Base-by-base conservation (phyloP, 2,113 vertebrate species). In the Sinocyclocheilus maitianheensis region DNA sequence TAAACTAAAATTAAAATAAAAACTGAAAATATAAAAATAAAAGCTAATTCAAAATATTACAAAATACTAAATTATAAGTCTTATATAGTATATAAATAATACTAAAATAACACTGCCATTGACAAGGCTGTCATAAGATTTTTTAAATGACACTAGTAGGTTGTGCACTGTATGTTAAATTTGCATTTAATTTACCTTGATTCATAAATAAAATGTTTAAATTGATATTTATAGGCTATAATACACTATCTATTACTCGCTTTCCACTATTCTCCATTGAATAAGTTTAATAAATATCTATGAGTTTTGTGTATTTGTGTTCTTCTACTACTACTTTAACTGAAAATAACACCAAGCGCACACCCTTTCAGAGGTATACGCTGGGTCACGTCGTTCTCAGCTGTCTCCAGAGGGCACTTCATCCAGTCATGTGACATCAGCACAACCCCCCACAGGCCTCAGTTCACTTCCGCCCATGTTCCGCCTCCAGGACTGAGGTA, bases 321-420 rank as follows among this genome's bases (percentile, higher is more conserved):
- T 75, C 10, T 22, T 75, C 11, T 71, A 48, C 22, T 75, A 46
- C 22, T 46, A 24, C 4, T 72, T 16, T 40, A 4, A 11, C 69
- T 48, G 40, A 48, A 75, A 43, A n/a, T 75, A 24, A 43, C 34
- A 71, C 30, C 37, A 75, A 75, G 69, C 1, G 34, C 20, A 6
- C 18, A 34, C 53, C 7, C 79, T 30, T 63, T 67, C 62, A 48
- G 67, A 58, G 30, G 34, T 72, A 53, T 34, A 30, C 10, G 4
- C 46, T 58, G 46, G 51, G 48, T 26, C 24, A n/a, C 34, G 20
- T 34, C 65, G 48, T 34, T 53, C 81, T 71, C 24, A 53, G 30
- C 30, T 4, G 26, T 83, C 67, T 83, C 81, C 30, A 58, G 81
- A 67, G 62, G 81, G 16, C 81, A 37, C 48, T 83, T 83, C 67